These are phyloP conservation scores for Zaprionus nigranus DNA, from an alignment of 1,140 invertebrate genomes.

Conservation along the genomic window DNA sequence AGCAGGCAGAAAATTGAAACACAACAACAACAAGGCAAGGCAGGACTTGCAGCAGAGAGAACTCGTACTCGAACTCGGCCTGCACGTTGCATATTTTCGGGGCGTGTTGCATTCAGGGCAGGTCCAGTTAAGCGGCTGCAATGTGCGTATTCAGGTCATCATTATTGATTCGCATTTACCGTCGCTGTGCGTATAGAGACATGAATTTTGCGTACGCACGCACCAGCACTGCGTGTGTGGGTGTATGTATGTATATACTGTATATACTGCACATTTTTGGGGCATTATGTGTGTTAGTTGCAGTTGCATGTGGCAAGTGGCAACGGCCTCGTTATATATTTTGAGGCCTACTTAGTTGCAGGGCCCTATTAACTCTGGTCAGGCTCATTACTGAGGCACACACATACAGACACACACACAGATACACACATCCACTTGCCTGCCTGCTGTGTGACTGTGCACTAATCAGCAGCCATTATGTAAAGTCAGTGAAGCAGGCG, in stretches of 20 bases:
- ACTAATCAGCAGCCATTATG: slow-evolving; percentile 78
- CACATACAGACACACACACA: not conserved
- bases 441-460: not conserved
- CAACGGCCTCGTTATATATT: slow-evolving; percentile 69
- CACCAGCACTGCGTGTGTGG: slow-evolving; percentile 5
- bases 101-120: slow-evolving; percentile 47
- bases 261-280: slow-evolving; percentile 15
- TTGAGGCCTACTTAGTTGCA: slow-evolving; percentile 71
- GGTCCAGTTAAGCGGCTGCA: slow-evolving; percentile 79
- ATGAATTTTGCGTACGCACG: slow-evolving; percentile 80
- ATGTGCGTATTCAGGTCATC: slow-evolving; percentile 79
- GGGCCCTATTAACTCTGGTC: slow-evolving; percentile 67
- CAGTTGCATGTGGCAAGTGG: slow-evolving; percentile 33
- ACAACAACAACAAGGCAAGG: slow-evolving; percentile 54
- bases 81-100: slow-evolving; percentile 69
- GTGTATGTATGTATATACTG: slow-evolving; percentile 10
- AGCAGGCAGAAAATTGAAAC: slow-evolving; percentile 65
- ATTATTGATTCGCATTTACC: slow-evolving; percentile 78
- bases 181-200: slow-evolving; percentile 77
- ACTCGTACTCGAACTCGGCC: not conserved
- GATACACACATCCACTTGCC: too few relatives aligned
- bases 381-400: slow-evolving; percentile 38
- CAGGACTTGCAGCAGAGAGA: not conserved
- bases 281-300: slow-evolving; percentile 14
- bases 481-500: slow-evolving; percentile 70